Evolutionary conservation across 1,140 invertebrate species (phyloP).

Genomic region (Campoletis sonorensis): DNA sequence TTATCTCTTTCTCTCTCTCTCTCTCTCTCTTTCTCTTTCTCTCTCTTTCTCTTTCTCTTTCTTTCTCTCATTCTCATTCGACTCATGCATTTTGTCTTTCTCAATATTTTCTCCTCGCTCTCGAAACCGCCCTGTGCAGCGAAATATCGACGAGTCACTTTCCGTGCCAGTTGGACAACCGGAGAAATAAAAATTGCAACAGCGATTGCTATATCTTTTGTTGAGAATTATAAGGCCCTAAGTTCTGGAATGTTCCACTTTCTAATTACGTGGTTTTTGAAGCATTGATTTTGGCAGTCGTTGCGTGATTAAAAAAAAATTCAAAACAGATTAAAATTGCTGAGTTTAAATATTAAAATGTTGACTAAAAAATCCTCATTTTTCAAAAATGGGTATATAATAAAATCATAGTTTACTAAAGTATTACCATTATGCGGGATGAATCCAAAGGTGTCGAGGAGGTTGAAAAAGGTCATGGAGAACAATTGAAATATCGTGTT

Average conservation of each 20-base stretch:
- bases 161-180: slow-evolving; percentile 43
- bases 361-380: no score
- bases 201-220: background rate
- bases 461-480: background rate
- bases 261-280: no score
- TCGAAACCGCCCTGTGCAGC: slow-evolving; percentile 23
- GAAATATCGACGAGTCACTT: slow-evolving; percentile 49
- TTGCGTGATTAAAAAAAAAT: no score
- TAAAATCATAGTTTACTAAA: no score
- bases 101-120: background rate
- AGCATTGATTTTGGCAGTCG: no score
- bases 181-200: slow-evolving; percentile 23
- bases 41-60: background rate
- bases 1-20: no score
- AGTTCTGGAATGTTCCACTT: no score
- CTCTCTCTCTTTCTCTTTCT: background rate
- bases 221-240: background rate
- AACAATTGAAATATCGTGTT: slow-evolving; percentile 1
- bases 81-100: background rate
- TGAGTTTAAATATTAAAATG: no score
- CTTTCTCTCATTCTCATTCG: background rate
- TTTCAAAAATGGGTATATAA: no score
- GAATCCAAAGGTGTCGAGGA: background rate
- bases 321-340: no score
- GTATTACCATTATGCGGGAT: background rate